These are phyloP conservation scores for Apomyelois bistriatella DNA, from an alignment of 2,888 invertebrate species.

Conservation along the genomic window DNA sequence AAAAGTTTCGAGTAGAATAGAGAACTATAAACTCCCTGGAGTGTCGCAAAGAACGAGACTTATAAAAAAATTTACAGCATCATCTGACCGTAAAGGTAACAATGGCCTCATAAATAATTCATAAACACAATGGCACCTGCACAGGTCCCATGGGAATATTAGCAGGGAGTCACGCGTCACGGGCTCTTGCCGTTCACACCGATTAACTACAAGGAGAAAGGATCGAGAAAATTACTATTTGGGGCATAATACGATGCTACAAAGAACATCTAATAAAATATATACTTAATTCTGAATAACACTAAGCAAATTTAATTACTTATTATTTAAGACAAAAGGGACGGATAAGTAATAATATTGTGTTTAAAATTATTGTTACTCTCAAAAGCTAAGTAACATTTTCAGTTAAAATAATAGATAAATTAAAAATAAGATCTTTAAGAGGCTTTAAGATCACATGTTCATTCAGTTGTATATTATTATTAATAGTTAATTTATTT, in stretches of 20 bases:
- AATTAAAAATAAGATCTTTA: too few relatives aligned
- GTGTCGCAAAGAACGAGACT: not conserved
- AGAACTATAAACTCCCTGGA: not conserved
- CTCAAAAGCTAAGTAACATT: too few relatives aligned
- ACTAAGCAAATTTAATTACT: too few relatives aligned
- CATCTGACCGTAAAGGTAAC: slow-evolving; percentile 44
- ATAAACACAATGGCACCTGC: slow-evolving; percentile 56
- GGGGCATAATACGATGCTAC: not conserved
- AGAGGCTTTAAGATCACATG: not conserved
- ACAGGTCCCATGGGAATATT: slow-evolving; percentile 55
- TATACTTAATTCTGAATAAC: too few relatives aligned
- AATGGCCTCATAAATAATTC: slow-evolving; percentile 54
- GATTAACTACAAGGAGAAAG: slow-evolving; percentile 18
- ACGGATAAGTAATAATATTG: too few relatives aligned
- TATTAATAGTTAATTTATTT: not conserved
- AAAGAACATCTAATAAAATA: too few relatives aligned
- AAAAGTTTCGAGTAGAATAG: not conserved
- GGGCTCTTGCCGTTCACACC: slow-evolving; percentile 28
- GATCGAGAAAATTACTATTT: not conserved
- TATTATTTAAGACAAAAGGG: too few relatives aligned
- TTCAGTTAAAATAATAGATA: too few relatives aligned
- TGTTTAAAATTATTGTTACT: too few relatives aligned
- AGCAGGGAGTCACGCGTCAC: slow-evolving; percentile 52
- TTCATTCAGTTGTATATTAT: not conserved
- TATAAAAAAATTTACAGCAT: slow-evolving; percentile 15